Conservation (phyloP, 2,888 invertebrate species). For the Callyntrura sp. region DNA sequence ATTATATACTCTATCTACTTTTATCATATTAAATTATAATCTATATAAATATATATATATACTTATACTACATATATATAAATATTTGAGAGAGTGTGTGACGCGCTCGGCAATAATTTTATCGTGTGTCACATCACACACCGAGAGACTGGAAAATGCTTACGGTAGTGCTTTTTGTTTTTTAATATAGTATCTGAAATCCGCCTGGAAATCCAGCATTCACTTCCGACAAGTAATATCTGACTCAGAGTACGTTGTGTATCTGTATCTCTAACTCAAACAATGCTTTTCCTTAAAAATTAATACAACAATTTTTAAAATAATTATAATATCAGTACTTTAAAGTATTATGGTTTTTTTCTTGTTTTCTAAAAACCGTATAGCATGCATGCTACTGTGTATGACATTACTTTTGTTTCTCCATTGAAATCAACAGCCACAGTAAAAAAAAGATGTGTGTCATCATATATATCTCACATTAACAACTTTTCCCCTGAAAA, state of each 20-base stretch:
- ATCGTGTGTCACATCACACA: slow-evolving; percentile 74
- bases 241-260: slow-evolving; percentile 83
- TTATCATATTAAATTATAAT: slow-evolving; percentile 51
- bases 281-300: slow-evolving; percentile 72
- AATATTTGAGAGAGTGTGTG: slow-evolving; percentile 73
- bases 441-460: neutral
- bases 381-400: slow-evolving; percentile 37
- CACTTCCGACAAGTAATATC: slow-evolving; percentile 98
- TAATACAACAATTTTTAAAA: slow-evolving; percentile 49
- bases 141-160: slow-evolving; percentile 81
- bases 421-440: slow-evolving; percentile 1
- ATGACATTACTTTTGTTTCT: neutral
- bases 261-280: slow-evolving; percentile 77
- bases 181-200: slow-evolving; percentile 85
- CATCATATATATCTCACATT: slow-evolving; percentile 11
- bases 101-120: slow-evolving; percentile 59
- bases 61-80: slow-evolving; percentile 52
- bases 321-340: slow-evolving; percentile 18
- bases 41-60: slow-evolving; percentile 28
- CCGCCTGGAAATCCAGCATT: slow-evolving; percentile 98
- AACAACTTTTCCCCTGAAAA: slow-evolving; percentile 52
- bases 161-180: slow-evolving; percentile 83
- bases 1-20: slow-evolving; percentile 22
- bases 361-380: neutral
- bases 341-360: slow-evolving; percentile 1